Conservation (phyloP, 2,888 invertebrate species). For the Agrotis puta region DNA sequence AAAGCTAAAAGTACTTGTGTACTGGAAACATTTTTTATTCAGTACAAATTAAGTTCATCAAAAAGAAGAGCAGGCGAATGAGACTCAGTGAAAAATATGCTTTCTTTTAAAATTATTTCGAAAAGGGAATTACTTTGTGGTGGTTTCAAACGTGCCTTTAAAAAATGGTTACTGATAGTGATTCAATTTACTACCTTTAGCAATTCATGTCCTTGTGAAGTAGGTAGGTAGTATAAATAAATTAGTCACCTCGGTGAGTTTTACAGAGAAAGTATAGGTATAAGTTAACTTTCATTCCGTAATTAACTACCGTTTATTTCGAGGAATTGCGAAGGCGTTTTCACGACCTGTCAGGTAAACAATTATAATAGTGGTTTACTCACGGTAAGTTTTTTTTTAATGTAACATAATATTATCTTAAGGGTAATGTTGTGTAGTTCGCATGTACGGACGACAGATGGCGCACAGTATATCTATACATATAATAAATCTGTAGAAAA, state of each 20-base stretch:
- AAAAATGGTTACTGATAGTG: neutral
- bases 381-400: constrained; percentile 2
- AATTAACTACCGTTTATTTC: constrained; percentile 17
- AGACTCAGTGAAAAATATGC: constrained; percentile 7
- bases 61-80: constrained; percentile 21
- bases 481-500: too few relatives aligned
- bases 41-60: constrained; percentile 47
- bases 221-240: neutral
- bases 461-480: too few relatives aligned
- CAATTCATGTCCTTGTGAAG: neutral
- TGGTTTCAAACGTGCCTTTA: constrained; percentile 19
- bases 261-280: neutral
- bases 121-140: neutral
- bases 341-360: neutral
- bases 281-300: constrained; percentile 19
- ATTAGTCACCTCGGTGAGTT: neutral
- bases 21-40: constrained; percentile 33
- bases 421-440: neutral
- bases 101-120: neutral
- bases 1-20: constrained; percentile 32
- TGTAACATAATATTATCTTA: too few relatives aligned
- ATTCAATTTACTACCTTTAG: neutral
- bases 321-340: constrained; percentile 11
- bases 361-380: constrained; percentile 25
- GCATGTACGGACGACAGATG: constrained; percentile 27